These are phyloP conservation scores for Anguilla pacifica DNA, from an alignment of 2,797 vertebrate genomes.

Conservation along the genomic window DNA sequence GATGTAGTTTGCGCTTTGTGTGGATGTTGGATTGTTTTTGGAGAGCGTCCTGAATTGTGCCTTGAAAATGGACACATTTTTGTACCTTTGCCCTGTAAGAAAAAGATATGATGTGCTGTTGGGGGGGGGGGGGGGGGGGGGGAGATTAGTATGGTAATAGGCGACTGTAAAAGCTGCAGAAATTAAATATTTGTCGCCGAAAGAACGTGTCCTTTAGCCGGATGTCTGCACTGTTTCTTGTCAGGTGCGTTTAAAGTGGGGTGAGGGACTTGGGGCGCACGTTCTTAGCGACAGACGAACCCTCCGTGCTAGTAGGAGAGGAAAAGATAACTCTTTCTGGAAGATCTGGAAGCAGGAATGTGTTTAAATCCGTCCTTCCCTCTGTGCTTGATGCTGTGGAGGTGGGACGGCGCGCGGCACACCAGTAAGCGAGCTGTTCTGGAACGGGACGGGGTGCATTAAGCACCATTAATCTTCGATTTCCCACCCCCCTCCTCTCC, in stretches of 20 bases:
- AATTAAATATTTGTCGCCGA: background rate
- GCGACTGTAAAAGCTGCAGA: background rate
- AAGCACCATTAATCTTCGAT: background rate
- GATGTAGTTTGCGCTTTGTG: background rate
- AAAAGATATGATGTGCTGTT: background rate
- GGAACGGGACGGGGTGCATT: background rate
- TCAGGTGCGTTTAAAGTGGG: background rate
- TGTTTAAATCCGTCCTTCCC: background rate
- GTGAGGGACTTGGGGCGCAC: background rate
- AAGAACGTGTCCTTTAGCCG: background rate
- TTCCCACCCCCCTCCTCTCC: background rate
- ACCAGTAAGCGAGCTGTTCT: background rate
- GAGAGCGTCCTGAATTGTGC: background rate
- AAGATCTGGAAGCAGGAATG: conserved; percentile 1
- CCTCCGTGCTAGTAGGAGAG: background rate
- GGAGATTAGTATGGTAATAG: background rate
- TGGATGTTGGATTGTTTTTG: background rate
- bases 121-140: background rate
- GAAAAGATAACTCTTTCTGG: background rate
- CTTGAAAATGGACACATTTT: background rate
- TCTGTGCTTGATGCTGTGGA: background rate
- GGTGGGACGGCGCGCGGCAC: background rate
- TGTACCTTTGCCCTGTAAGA: background rate
- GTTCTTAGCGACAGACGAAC: background rate
- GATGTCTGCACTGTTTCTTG: background rate